Evolutionary conservation across 2,113 vertebrate species (phyloP).

Genomic region (Taxidea taxus): DNA sequence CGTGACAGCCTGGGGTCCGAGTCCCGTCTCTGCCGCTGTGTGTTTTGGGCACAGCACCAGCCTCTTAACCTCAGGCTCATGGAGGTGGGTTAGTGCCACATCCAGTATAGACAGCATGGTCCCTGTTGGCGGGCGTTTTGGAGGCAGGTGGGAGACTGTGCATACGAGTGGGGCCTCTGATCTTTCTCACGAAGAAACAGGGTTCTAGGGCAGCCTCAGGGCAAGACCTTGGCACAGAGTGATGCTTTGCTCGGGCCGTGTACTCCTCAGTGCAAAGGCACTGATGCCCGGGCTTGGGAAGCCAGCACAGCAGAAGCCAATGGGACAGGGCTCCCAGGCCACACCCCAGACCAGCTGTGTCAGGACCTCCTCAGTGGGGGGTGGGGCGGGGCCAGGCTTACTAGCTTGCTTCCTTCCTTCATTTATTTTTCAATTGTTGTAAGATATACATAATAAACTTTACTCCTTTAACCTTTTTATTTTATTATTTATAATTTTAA

Average conservation of each 20-base stretch:
- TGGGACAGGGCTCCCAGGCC: fast-evolving
- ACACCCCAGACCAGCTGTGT: not conserved
- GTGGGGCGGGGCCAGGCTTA: not conserved
- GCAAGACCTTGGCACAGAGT: fast-evolving
- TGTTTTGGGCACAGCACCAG: not conserved
- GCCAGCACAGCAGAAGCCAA: not conserved
- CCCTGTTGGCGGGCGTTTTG: fast-evolving
- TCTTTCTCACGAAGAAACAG: not conserved
- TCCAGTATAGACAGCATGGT: not conserved
- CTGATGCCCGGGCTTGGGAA: fast-evolving
- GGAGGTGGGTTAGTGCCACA: not conserved
- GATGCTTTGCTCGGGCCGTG: not conserved
- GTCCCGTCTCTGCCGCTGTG: fast-evolving
- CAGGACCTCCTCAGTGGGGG: not conserved
- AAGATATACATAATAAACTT: not conserved
- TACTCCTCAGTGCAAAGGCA: not conserved
- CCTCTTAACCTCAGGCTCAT: not conserved
- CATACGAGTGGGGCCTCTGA: not conserved
- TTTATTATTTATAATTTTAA: not conserved
- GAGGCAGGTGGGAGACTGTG: not conserved
- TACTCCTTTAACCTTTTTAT: not conserved
- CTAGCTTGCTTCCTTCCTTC: not conserved
- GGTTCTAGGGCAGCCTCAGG: not conserved
- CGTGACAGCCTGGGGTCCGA: not conserved
- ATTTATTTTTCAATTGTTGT: not conserved